Base-by-base conservation (phyloP, 2,113 vertebrate genomes). In the Brachirus orientalis region DNA sequence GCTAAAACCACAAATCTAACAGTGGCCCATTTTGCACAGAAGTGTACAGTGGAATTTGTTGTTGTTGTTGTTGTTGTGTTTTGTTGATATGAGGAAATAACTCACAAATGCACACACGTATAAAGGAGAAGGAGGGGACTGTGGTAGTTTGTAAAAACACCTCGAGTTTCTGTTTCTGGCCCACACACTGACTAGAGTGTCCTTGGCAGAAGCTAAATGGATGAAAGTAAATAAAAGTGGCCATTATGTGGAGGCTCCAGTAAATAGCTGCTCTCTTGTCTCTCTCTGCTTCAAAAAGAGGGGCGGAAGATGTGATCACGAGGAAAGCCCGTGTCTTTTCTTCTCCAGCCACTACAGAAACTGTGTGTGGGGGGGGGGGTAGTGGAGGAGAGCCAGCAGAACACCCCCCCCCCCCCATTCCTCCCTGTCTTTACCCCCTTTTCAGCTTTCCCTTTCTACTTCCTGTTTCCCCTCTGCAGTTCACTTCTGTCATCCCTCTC, bases 191-290 rank as follows among this genome's bases (percentile, higher is more conserved):
- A 28, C 28, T 1, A 28, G 77, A 76, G 83, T 74, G 84, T 79
- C 75, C 80, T 88, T 89, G 88, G 88, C 88, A 85, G 80, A 72
- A 77, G 75, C 86, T 90, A 88, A 90, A 89, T 89, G 84, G 81
- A 79, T 8, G 59, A 83, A 82, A 91, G 90, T 89, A 89, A 90
- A 90, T 91, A 87, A 90, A 88, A 89, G 90, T 90, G 86, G 76
- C 86, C 86, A 90, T 91, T 88, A 86, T 90, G 88, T 88, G 80
- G 43, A 75, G 80, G 64, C 87, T 88, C 78, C 86, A 89, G 84
- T 89, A 89, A 90, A 89, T 90, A 88, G 86, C 86, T 84, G 83
- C 83, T 88, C 88, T 87, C 86, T 90, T 90, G 86, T 89, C 79
- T 87, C 77, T 72, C 63, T 72, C 45, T 47, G 87, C 78, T 86